Evolutionary conservation across 2,113 vertebrate genomes (phyloP), one percentile per base, ranked within the genome.

Genomic region (Etheostoma spectabile): DNA sequence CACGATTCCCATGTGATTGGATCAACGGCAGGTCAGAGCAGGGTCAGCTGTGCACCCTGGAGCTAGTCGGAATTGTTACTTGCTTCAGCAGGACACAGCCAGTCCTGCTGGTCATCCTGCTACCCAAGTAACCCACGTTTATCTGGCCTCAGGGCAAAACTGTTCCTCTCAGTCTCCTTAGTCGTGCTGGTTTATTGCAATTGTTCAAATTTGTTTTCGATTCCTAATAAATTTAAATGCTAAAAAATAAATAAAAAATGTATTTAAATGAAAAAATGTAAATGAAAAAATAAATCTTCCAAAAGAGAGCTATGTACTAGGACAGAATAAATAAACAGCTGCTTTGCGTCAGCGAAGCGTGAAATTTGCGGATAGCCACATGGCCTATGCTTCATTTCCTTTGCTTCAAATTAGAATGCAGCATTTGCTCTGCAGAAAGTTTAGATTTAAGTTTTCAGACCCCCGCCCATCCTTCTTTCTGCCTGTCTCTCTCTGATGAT

Each of bases 331-430:
- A 88, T 59, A 69, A 77, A 83, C 92, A 93, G 87, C 90, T 90
- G 88, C 83, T 92, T 92, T 79, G 85, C 27, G 75, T 92, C 91
- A 93, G 87, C 59, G 64, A 74, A 82, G 92, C 90, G 83, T 89
- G 87, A 90, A 84, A 91, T 90, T 80, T 90, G 86, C 60, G 83
- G 81, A 85, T 62, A 85, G 84, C 88, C 90, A 77, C 88, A 88
- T 79, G 83, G 84, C 22, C 84, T 45, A 80, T 53, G 80, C 80
- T 91, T 90, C 85, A 91, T 92, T 92, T 93, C 86, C 90, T 87
- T 90, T 88, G 84, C 88, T 86, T 68, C 79, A 84, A 89, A 91
- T 86, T 88, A 91, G 83, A 89, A 93, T 92, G 83, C 86, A 89
- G 86, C 73, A 77, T 91, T 91, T 91, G 72, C 64, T 65, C 51